Evolutionary conservation across 2,113 vertebrate species (phyloP).

Genomic region (Eubucco bourcierii): DNA sequence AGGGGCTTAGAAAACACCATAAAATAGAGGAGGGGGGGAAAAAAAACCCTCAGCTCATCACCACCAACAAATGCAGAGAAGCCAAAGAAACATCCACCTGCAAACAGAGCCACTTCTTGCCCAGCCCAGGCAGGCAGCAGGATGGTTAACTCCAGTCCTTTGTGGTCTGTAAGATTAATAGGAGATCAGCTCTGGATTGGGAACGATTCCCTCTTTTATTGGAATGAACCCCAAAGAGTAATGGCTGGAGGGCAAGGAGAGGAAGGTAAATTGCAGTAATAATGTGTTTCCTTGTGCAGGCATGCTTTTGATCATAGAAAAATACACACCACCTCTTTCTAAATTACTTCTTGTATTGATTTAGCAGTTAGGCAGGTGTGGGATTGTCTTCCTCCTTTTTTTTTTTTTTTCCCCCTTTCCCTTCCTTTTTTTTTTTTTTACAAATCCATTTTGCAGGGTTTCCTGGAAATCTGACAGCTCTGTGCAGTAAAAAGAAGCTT

Average conservation of each 20-base stretch:
- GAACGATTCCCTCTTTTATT: constrained; percentile 46
- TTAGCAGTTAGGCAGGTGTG: constrained; percentile 17
- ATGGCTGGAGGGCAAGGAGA: constrained; percentile 30
- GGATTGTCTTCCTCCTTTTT: neutral
- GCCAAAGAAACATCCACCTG: neutral
- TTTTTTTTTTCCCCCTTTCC: neutral
- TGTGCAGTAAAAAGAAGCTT: neutral
- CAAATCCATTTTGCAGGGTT: constrained; percentile 21
- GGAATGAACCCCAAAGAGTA: constrained; percentile 46
- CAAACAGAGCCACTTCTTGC: neutral
- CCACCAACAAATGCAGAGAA: neutral
- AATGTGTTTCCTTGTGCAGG: constrained; percentile 55
- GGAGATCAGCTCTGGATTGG: constrained; percentile 36
- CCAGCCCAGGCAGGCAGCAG: neutral
- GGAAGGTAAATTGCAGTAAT: constrained; percentile 61
- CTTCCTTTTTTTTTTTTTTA: neutral
- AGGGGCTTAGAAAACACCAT: neutral
- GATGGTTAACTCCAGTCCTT: neutral
- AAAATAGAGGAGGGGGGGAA: neutral
- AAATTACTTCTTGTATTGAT: constrained; percentile 67
- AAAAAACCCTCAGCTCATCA: neutral
- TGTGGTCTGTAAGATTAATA: constrained; percentile 10
- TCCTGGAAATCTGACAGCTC: constrained; percentile 32
- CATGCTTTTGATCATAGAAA: constrained; percentile 56
- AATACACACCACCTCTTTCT: constrained; percentile 55